These are phyloP conservation scores for Umimayanthus chanpuru DNA, from an alignment of 92 coral and sea anemone genomes.

Conservation along the genomic window DNA sequence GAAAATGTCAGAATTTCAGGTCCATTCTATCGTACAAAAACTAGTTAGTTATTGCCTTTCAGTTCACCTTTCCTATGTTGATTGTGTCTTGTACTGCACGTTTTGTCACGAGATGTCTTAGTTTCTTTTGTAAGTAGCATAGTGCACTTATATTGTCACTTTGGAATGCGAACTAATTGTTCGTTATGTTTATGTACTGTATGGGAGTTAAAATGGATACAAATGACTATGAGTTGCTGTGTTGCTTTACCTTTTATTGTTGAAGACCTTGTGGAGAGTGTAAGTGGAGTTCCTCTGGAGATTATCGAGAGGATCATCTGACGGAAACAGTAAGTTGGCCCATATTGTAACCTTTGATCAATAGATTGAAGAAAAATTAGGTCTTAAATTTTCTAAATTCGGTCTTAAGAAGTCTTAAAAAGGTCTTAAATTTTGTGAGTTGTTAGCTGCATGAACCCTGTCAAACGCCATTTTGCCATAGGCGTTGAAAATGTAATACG, in stretches of 20 bases:
- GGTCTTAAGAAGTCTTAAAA: no score
- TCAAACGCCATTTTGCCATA: no score
- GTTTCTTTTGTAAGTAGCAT: slow-evolving; percentile 72
- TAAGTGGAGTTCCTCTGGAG: slow-evolving; percentile 60
- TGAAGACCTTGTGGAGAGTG: slow-evolving; percentile 80
- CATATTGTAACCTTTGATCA: no score
- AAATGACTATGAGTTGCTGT: slow-evolving; percentile 11
- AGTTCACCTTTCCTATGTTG: neutral
- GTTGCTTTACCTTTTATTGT: neutral
- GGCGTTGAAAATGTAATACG: no score
- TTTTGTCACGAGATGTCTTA: slow-evolving; percentile 46
- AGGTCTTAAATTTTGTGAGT: no score
- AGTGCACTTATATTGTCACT: neutral
- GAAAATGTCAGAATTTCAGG: no score
- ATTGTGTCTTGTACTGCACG: no score
- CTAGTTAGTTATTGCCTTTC: no score
- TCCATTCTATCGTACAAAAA: no score
- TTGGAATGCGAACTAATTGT: neutral
- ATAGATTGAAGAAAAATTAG: no score
- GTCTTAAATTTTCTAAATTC: no score
- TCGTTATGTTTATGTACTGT: neutral
- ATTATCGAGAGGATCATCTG: slow-evolving; percentile 69
- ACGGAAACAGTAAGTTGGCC: slow-evolving; percentile 62
- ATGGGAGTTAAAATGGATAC: neutral
- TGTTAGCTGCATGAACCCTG: no score